A percentile compares a stretch with the other conserved stretches of the same genome.
These are phyloP conservation scores for Montipora foliosa DNA, from an alignment of 64 coral and sea anemone species.

Conservation along the genomic window DNA sequence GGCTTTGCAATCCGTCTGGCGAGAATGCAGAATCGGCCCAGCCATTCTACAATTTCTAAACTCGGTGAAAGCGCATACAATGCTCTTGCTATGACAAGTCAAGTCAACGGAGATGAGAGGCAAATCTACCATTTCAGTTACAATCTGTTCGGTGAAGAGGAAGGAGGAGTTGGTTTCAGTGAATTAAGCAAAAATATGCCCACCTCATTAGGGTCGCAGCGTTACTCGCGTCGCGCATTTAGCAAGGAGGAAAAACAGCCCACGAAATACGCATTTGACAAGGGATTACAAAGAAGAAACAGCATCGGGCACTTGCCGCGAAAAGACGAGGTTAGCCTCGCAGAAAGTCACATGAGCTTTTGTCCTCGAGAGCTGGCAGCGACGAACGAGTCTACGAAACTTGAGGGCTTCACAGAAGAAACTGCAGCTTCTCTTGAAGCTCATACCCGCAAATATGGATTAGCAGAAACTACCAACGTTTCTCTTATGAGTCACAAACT, in stretches of 20 bases:
- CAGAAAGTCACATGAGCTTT: neutral
- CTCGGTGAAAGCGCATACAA: conserved; percentile 47
- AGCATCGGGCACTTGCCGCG: neutral
- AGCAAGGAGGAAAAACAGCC: conserved; percentile 8
- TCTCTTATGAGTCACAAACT: conserved; percentile 57
- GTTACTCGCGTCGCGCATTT: neutral
- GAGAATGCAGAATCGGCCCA: neutral
- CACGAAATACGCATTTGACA: neutral
- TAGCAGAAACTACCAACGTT: conserved; percentile 19
- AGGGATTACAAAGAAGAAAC: conserved; percentile 3
- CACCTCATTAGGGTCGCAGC: neutral
- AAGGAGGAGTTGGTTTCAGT: neutral
- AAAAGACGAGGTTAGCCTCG: neutral
- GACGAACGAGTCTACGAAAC: neutral
- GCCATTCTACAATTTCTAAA: neutral
- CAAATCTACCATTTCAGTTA: conserved; percentile 22
- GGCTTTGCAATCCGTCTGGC: neutral
- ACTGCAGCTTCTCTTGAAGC: neutral
- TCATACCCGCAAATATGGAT: conserved; percentile 15
- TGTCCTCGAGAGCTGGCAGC: too few species aligned
- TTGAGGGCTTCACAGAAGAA: too few species aligned
- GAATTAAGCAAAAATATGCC: neutral
- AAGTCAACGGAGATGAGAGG: conserved; percentile 19
- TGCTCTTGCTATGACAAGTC: conserved; percentile 21
- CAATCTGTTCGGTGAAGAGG: neutral